phyloP scores from a whole-genome alignment of 2,888 invertebrate genomes.

The Malachius bipustulatus region DNA sequence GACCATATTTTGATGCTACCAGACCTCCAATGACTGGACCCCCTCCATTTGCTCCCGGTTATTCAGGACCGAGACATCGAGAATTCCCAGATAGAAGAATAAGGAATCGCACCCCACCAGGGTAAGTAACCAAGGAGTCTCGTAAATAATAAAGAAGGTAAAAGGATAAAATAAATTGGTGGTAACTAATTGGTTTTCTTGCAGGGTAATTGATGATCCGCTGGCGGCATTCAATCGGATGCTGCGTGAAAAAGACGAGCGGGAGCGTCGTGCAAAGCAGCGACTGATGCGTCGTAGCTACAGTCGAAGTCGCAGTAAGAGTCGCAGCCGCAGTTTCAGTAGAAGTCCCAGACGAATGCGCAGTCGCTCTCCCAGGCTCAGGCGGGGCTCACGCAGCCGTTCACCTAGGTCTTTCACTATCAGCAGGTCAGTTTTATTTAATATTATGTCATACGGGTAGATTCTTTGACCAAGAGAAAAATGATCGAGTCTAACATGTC shows the following conservation, averaged over 20 bases:
- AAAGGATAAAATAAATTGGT: background rate
- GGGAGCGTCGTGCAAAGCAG: conserved; percentile 48
- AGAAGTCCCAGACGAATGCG: conserved; percentile 36
- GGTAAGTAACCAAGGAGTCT: conserved; percentile 35
- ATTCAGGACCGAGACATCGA: conserved; percentile 23
- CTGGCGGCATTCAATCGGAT: conserved; percentile 78
- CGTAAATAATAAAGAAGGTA: too few species aligned
- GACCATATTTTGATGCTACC: conserved; percentile 32
- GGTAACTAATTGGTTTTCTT: conserved; percentile 19
- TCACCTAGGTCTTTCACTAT: conserved; percentile 43
- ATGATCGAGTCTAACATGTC: too few species aligned
- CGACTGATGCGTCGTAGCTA: conserved; percentile 47
- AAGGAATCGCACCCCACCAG: conserved; percentile 37
- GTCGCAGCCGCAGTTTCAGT: conserved; percentile 35
- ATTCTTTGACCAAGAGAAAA: too few species aligned
- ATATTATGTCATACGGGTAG: too few species aligned
- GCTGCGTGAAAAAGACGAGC: conserved; percentile 72
- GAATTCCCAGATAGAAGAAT: conserved; percentile 32
- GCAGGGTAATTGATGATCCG: conserved; percentile 70
- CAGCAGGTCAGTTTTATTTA: conserved; percentile 38
- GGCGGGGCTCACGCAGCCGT: conserved; percentile 28
- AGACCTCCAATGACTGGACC: conserved; percentile 31
- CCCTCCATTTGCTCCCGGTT: conserved; percentile 27
- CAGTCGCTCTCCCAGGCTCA: conserved; percentile 30
- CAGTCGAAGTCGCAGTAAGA: conserved; percentile 38